Percentiles rank a stretch among this genome's conserved stretches.
Evolutionary conservation across 2,888 invertebrate species (phyloP).

Genomic region (Lochmaea crataegi): DNA sequence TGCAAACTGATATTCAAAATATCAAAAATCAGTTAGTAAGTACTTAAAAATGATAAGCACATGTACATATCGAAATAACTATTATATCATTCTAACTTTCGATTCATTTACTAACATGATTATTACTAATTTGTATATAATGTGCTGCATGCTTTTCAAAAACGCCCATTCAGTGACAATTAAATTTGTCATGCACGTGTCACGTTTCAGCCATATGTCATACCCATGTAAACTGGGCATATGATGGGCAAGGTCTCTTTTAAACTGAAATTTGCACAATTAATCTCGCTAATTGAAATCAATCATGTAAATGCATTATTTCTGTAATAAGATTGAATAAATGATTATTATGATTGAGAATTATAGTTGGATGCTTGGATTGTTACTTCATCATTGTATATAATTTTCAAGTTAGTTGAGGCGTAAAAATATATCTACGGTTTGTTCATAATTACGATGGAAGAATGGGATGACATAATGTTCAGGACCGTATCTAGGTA

Average conservation of each 20-base stretch:
- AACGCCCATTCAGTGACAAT: too few relatives aligned
- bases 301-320: not conserved
- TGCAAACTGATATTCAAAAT: constrained; percentile 64
- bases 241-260: too few relatives aligned
- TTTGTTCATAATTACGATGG: not conserved
- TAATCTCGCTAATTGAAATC: not conserved
- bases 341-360: not conserved
- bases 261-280: not conserved
- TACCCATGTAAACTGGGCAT: too few relatives aligned
- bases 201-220: too few relatives aligned
- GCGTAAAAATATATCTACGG: not conserved
- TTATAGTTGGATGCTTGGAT: not conserved
- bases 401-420: not conserved
- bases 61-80: constrained; percentile 37
- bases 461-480: not conserved
- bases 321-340: not conserved
- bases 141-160: too few relatives aligned
- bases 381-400: not conserved
- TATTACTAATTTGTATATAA: not conserved
- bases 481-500: not conserved
- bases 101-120: not conserved
- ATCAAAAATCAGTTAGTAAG: constrained; percentile 62
- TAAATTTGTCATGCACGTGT: too few relatives aligned
- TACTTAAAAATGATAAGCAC: constrained; percentile 42
- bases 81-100: not conserved